Conservation (phyloP, 2,113 vertebrate genomes). For the Choloepus hoffmanni region DNA sequence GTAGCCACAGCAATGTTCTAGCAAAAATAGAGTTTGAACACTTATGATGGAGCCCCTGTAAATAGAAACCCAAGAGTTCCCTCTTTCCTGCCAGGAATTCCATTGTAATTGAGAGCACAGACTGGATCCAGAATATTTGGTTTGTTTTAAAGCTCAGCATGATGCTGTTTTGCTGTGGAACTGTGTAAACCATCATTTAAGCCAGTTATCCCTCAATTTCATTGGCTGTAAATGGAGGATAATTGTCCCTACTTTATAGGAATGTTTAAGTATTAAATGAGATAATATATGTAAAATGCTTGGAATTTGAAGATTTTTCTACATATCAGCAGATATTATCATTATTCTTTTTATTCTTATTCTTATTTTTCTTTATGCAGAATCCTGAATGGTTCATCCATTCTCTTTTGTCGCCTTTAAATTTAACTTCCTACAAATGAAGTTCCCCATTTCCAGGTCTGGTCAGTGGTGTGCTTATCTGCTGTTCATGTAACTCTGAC, state of each 20-base stretch:
- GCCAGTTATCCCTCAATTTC: neutral
- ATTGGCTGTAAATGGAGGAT: neutral
- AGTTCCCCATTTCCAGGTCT: neutral
- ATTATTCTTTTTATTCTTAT: neutral
- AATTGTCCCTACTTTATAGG: neutral
- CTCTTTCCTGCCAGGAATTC: neutral
- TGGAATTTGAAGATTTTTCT: neutral
- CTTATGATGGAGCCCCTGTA: neutral
- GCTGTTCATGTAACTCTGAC: neutral
- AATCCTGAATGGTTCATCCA: neutral
- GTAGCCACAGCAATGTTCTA: neutral
- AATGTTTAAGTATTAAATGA: neutral
- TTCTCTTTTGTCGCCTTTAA: neutral
- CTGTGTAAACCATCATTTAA: neutral
- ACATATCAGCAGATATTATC: neutral
- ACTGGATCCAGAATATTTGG: neutral
- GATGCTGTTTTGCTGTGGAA: neutral
- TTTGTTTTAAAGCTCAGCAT: too few relatives aligned
- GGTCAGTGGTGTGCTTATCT: neutral
- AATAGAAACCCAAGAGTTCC: neutral
- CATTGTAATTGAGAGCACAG: neutral
- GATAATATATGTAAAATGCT: neutral
- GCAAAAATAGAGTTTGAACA: neutral
- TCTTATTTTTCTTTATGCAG: neutral
- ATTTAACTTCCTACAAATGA: neutral